Base-by-base conservation (phyloP, 2,113 vertebrate species). In the Malurus elegans region DNA sequence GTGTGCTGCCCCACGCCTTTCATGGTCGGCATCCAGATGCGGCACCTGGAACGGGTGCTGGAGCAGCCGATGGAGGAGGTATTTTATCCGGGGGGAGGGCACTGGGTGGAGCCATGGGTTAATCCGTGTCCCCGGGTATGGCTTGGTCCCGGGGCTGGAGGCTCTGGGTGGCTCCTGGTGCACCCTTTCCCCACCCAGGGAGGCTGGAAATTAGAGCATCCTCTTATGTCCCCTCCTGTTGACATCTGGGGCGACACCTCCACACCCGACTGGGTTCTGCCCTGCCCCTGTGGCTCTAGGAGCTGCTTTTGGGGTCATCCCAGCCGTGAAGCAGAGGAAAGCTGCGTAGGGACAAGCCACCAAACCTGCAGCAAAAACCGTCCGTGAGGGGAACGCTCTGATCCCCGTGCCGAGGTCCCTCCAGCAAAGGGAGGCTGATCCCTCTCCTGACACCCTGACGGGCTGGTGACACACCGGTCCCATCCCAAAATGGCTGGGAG, bases 1-100 rank as follows among this genome's bases (percentile, higher is more conserved):
- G 99, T 99, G 90, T 99, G 99, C 98, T 99, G 99, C 17, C 99
- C 99, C 31, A 99, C 99, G 0, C 99, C 99, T 20, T 99, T 99
- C 97, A 98, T 99, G 97, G 98, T 99, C 2, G 99, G 99, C 17
- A 98, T 99, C 57, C 99, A 99, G 97, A 98, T 96, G 86, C 98
- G 87, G 48, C 97, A 99, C 51, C 96, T 97, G 93, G 97, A 98
- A 60, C 90, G 60, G 53, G 96, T 99, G 78, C 96, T 97, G 26
- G 99, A 99, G 65, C 98, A 99, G 91, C 98, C 98, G 0, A 98
- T 98, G 98, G 98, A 98, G 93, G 98, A 98, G 98, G 98, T 98
- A 97, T 7, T 57, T 32, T 16, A 40, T 1, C n/a, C 1, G 32
- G 45, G 25, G 65, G 31, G 66, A 26, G 15, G 26, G 6, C 23